phyloP scores from a whole-genome alignment of 2,888 invertebrate species.

The Tipula vernalis region DNA sequence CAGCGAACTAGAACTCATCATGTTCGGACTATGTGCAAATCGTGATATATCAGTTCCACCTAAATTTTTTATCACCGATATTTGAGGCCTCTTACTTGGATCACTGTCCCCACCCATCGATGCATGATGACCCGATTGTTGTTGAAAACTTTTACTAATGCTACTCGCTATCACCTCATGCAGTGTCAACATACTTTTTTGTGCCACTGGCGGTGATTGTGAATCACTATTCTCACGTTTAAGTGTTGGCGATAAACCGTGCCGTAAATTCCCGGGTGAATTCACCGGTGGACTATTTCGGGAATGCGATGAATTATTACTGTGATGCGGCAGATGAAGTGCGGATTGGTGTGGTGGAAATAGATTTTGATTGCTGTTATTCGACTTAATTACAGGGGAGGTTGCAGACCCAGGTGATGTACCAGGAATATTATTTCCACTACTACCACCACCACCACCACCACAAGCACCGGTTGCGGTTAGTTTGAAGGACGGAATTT shows the following conservation, averaged over 20 bases:
- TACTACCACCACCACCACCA: background rate
- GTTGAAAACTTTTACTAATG: constrained; percentile 63
- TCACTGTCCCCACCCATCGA: constrained; percentile 40
- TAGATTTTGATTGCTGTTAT: background rate
- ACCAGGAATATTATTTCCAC: constrained; percentile 36
- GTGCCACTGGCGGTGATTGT: constrained; percentile 43
- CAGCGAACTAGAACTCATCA: constrained; percentile 27
- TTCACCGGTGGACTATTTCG: background rate
- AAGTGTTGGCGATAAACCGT: constrained; percentile 34
- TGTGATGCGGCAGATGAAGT: constrained; percentile 19
- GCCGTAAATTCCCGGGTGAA: background rate
- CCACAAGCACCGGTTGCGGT: constrained; percentile 24
- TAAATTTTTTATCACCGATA: constrained; percentile 43
- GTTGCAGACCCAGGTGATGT: constrained; percentile 31
- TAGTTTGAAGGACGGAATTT: constrained; percentile 87
- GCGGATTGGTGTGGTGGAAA: constrained; percentile 23
- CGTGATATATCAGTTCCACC: constrained; percentile 40
- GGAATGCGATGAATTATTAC: constrained; percentile 20
- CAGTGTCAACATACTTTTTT: constrained; percentile 49
- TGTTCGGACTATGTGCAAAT: constrained; percentile 33
- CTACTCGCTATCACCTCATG: constrained; percentile 87
- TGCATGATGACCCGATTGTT: constrained; percentile 30
- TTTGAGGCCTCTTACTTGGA: constrained; percentile 39
- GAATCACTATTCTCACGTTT: constrained; percentile 35
- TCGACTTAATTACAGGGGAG: background rate